Evolutionary conservation across 2,888 invertebrate genomes (phyloP).

Genomic region (Scaptomyza parva): DNA sequence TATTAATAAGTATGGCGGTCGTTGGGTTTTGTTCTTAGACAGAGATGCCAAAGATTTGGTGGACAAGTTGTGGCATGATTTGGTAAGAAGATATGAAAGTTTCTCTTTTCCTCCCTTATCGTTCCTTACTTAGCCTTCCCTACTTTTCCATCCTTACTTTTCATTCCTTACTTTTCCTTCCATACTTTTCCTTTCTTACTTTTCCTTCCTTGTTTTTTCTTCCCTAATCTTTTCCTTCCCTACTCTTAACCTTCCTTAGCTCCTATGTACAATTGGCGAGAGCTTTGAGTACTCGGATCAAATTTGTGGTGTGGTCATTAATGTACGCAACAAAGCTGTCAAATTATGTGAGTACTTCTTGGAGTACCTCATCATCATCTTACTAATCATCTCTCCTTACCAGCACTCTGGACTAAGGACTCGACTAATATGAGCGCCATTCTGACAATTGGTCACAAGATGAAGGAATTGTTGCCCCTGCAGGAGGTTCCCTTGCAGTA

Average conservation of each 20-base stretch:
- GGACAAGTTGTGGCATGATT: slow-evolving; percentile 92
- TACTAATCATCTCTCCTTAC: neutral
- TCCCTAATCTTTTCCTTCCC: too few species aligned
- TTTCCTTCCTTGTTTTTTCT: too few species aligned
- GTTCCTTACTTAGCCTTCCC: too few species aligned
- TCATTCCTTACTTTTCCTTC: too few species aligned
- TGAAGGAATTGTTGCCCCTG: slow-evolving; percentile 92
- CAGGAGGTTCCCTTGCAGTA: slow-evolving; percentile 87
- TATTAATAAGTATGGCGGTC: slow-evolving; percentile 91
- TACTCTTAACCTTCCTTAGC: too few species aligned
- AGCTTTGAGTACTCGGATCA: slow-evolving; percentile 96
- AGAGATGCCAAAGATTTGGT: slow-evolving; percentile 89
- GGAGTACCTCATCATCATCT: neutral
- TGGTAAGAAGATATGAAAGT: too few species aligned
- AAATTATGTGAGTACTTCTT: slow-evolving; percentile 91
- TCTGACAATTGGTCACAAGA: slow-evolving; percentile 93
- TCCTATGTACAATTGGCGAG: slow-evolving; percentile 96
- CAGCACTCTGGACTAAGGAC: slow-evolving; percentile 95
- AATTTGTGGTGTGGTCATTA: slow-evolving; percentile 98
- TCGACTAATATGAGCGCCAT: slow-evolving; percentile 90
- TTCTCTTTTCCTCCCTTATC: too few species aligned
- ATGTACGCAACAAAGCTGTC: slow-evolving; percentile 94
- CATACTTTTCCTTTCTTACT: too few species aligned
- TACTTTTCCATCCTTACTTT: too few species aligned
- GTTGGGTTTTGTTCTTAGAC: slow-evolving; percentile 91